These are phyloP conservation scores for Drosophila kambysellisi DNA, from an alignment of 2,888 invertebrate genomes.

Conservation along the genomic window DNA sequence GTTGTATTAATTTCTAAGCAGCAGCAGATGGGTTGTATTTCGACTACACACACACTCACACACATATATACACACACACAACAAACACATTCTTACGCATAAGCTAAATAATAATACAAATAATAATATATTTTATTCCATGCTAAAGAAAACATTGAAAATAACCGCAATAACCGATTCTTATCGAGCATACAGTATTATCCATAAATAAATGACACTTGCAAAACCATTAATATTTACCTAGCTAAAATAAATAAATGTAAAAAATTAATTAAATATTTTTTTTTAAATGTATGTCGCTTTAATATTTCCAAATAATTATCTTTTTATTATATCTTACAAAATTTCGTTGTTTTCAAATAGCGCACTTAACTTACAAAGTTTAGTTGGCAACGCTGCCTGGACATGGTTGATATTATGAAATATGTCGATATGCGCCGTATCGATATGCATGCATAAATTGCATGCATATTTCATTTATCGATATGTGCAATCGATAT, in stretches of 20 bases:
- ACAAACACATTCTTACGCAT: constrained; percentile 46
- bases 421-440: constrained; percentile 19
- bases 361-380: neutral
- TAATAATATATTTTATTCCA: constrained; percentile 58
- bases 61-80: constrained; percentile 22
- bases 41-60: constrained; percentile 37
- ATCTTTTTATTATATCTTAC: constrained; percentile 24
- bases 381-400: constrained; percentile 37
- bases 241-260: constrained; percentile 63
- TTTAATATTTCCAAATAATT: constrained; percentile 46
- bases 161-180: constrained; percentile 50
- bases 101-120: constrained; percentile 38
- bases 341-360: neutral
- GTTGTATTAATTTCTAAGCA: constrained; percentile 74
- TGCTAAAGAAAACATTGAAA: constrained; percentile 57
- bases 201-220: constrained; percentile 64
- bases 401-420: constrained; percentile 31
- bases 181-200: constrained; percentile 70
- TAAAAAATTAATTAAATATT: constrained; percentile 39
- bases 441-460: constrained; percentile 8
- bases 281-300: constrained; percentile 36
- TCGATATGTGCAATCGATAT: constrained; percentile 48
- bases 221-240: constrained; percentile 57
- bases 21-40: constrained; percentile 72
- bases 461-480: constrained; percentile 8